Percentiles rank a stretch among this genome's conserved stretches.
Evolutionary conservation across 2,797 vertebrate species (phyloP).

Genomic region (Falco cherrug): DNA sequence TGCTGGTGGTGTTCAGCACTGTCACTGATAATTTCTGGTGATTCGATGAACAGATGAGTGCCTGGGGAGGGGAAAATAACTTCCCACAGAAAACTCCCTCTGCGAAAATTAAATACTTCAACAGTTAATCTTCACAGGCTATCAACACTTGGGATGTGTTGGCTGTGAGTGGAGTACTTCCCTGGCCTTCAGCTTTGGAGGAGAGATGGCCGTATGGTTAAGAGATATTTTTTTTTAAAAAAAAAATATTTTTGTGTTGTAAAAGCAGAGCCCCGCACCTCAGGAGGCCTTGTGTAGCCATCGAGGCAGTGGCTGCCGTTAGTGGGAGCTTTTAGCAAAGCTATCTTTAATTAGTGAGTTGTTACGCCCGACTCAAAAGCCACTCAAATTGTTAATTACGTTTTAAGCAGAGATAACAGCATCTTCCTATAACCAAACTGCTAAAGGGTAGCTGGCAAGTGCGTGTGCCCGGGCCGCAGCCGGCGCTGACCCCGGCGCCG

Average conservation of each 20-base stretch:
- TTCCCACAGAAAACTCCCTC: neutral
- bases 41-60: neutral
- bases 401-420: neutral
- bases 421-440: neutral
- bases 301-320: neutral
- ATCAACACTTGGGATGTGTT: neutral
- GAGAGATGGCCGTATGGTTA: neutral
- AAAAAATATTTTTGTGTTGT: neutral
- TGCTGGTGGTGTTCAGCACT: neutral
- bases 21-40: neutral
- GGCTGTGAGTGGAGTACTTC: neutral
- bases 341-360: neutral
- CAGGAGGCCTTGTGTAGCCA: neutral
- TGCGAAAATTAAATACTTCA: neutral
- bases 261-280: neutral
- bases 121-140: neutral
- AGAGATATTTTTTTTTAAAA: neutral
- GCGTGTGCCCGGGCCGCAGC: no score
- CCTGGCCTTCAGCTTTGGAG: neutral
- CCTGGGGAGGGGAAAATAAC: rapidly evolving
- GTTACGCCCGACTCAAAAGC: neutral
- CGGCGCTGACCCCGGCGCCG: neutral
- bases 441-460: neutral
- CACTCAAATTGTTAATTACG: neutral
- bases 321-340: neutral